Base-by-base conservation (phyloP, 2,888 invertebrate genomes). In the Stratiomys singularior region DNA sequence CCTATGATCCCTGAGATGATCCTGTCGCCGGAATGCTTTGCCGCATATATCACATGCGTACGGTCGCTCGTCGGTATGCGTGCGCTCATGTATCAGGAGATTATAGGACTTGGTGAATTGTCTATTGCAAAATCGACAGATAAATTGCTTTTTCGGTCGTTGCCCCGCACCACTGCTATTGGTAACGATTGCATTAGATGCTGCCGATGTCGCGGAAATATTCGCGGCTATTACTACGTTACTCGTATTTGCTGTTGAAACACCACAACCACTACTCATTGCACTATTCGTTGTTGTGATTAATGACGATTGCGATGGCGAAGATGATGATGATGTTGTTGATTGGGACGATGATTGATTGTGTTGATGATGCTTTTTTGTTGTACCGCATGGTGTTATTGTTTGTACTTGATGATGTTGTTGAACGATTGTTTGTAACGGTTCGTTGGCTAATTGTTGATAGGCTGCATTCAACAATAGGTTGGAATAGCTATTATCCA, bases 41-140 rank as follows among this genome's bases (percentile, higher is more conserved):
- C 96, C 96, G 86, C 99, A 99, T 83, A 98, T 96, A 87, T 99
- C 98, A 88, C 99, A 99, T 47, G 96, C 95, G 85, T 97, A 99
- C 0, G 99, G 98, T 76, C 99, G 89, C 87, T 99, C 99, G 84
- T 98, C 97, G 1, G 98, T 99, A 85, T 99, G 98, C 0, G 98
- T 99, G 83, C 98, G 89, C 86, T 98, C 98, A 89, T 99, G 99
- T 83, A 99, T 99, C 82, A 98, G 90, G 84, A 99, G 89, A 88
- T 99, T 99, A 81, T 87, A 99, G 21, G 96, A 96, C 88, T 99
- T 99, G 77, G 98, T 98, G 87, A 99, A 99, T 85, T 98, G 97
- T n/a, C 99, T 92, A 87, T 96, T 95, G 86, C 99, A 99, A 88
- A 96, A 99, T 88, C 97, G 96, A 89, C 99, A 99, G 83, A 99